Evolutionary conservation across 2,797 vertebrate genomes (phyloP), one percentile per base, ranked within the genome.

Genomic region (Bucorvus abyssinicus): DNA sequence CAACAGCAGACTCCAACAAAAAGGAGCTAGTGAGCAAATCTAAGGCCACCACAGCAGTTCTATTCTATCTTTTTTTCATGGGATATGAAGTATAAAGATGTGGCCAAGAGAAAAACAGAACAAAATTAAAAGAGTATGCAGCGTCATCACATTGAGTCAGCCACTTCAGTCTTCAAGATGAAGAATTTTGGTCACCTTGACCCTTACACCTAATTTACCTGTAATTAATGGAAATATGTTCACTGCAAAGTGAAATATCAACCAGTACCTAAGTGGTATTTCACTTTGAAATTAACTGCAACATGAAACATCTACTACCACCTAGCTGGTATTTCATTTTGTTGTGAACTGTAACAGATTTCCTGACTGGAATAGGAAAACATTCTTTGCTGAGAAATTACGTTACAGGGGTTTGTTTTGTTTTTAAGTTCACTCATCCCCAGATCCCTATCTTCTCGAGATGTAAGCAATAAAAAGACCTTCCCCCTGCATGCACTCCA

Each of bases 41-140:
- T 53, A 36, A 68, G 34, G 32, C 13, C 53, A 71, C 12, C 16
- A 80, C 0, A 45, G 36, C 0, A 3, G 17, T 12, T 91, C 10
- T 22, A 32, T 8, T 40, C 9, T 2, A 1, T 20, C 3, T 17
- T 44, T 50, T 16, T 55, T 27, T 12, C 2, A n/a, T 17, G 38
- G 30, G 4, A 52, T 45, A 34, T 55, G 3, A 2, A 59, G 2
- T 32, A 65, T n/a, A 32, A 73, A 75, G 24, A 34, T 30, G 29
- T 2, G 3, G 38, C 10, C 47, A 59, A 61, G 11, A 29, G 8
- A 45, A 64, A 64, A 92, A 22, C 14, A 40, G 2, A 77, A 63
- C 12, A 81, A 42, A 75, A 67, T 16, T 55, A 16, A 26, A 13
- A 40, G 59, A 36, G 34, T 21, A 40, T 5, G 30, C 5, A 67